Evolutionary conservation across 2,113 vertebrate genomes (phyloP).

Genomic region (Gymnorhina tibicen): DNA sequence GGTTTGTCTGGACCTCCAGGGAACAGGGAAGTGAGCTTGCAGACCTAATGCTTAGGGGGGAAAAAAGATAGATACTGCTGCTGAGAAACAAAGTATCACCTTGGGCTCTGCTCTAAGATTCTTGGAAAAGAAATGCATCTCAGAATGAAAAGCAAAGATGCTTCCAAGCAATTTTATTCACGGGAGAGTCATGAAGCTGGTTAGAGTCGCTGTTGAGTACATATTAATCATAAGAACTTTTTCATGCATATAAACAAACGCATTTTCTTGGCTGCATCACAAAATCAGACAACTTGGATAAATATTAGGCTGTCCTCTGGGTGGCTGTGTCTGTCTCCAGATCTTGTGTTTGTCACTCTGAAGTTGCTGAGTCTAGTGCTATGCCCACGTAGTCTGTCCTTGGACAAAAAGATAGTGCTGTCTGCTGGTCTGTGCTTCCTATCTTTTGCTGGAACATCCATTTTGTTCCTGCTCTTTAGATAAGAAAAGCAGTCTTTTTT

Average conservation of each 20-base stretch:
- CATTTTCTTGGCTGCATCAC: background rate
- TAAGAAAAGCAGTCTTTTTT: background rate
- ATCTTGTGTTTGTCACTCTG: background rate
- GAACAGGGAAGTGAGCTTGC: background rate
- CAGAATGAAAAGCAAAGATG: background rate
- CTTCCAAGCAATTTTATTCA: background rate
- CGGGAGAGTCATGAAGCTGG: background rate
- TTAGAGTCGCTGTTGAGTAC: background rate
- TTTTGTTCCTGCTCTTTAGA: background rate
- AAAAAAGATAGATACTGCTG: background rate
- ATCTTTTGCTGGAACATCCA: background rate
- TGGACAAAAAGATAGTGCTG: background rate
- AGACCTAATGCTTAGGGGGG: background rate
- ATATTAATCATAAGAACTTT: background rate
- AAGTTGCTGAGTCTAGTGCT: background rate
- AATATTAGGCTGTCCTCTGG: background rate
- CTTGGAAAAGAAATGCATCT: background rate
- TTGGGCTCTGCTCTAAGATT: background rate
- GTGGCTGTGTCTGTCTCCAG: background rate
- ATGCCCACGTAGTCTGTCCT: background rate
- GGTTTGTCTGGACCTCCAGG: background rate
- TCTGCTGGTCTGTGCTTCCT: background rate
- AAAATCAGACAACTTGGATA: background rate
- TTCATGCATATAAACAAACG: background rate
- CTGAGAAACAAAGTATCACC: background rate